These are phyloP conservation scores for Myopa testacea DNA, from an alignment of 2,888 invertebrate genomes.

Conservation along the genomic window DNA sequence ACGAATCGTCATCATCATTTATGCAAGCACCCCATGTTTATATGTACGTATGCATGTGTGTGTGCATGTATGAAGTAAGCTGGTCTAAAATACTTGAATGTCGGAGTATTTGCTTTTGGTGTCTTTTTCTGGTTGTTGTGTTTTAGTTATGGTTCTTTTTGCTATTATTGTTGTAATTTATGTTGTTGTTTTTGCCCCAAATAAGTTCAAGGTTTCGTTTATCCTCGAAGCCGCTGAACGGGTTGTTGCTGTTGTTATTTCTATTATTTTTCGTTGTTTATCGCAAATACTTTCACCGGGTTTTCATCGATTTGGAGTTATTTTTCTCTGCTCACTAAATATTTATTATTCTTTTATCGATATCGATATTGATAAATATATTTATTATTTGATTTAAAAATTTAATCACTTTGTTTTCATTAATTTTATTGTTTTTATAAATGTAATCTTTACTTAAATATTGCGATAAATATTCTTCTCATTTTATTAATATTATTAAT, in stretches of 20 bases:
- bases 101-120: background rate
- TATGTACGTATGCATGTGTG: background rate
- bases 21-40: background rate
- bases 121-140: background rate
- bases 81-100: too few relatives aligned
- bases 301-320: background rate
- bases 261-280: too few relatives aligned
- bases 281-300: too few relatives aligned
- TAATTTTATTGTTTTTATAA: background rate
- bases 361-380: too few relatives aligned
- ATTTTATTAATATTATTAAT: background rate
- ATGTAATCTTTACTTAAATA: background rate
- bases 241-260: background rate
- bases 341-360: background rate
- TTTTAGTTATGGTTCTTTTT: background rate
- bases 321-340: background rate
- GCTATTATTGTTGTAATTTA: background rate
- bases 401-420: background rate
- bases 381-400: background rate
- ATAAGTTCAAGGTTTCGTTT: constrained; percentile 13
- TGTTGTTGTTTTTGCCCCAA: background rate
- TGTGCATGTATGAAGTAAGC: too few relatives aligned
- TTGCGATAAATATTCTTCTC: background rate
- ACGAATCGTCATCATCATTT: background rate
- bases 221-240: constrained; percentile 18